Evolutionary conservation across 2,888 invertebrate species (phyloP).

Genomic region (Sipha maydis): DNA sequence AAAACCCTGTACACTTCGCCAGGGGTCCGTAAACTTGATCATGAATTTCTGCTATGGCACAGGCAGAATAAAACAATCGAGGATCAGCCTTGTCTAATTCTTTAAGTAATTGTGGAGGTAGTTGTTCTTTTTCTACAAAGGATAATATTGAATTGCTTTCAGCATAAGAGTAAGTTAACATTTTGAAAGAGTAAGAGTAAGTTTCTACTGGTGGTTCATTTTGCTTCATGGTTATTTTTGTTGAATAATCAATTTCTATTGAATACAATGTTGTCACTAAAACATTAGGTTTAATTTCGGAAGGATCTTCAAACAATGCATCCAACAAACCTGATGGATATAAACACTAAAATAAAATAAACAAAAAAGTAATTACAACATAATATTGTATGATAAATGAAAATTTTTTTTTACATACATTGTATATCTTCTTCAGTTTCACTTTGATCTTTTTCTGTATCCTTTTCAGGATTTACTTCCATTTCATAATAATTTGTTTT

Average conservation of each 20-base stretch:
- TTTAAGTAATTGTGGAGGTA: conserved; percentile 87
- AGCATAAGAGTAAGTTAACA: conserved; percentile 77
- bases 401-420: background rate
- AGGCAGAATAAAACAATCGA: conserved; percentile 89
- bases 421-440: background rate
- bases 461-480: too few species aligned
- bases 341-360: too few species aligned
- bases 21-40: conserved; percentile 69
- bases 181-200: too few species aligned
- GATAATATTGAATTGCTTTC: conserved; percentile 76
- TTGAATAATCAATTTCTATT: conserved; percentile 11
- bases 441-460: too few species aligned
- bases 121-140: conserved; percentile 89
- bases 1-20: conserved; percentile 84
- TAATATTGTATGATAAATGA: background rate
- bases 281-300: conserved; percentile 72
- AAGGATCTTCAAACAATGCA: conserved; percentile 72
- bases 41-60: conserved; percentile 89
- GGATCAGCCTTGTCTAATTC: conserved; percentile 84
- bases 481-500: too few species aligned
- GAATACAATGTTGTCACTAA: conserved; percentile 5
- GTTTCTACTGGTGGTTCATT: conserved; percentile 6
- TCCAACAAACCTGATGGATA: conserved; percentile 19
- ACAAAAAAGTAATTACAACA: background rate
- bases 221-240: background rate